phyloP scores from a whole-genome alignment of 37 sponge, comb jelly and placozoan species.

The Halisarca cf. caerulea region DNA sequence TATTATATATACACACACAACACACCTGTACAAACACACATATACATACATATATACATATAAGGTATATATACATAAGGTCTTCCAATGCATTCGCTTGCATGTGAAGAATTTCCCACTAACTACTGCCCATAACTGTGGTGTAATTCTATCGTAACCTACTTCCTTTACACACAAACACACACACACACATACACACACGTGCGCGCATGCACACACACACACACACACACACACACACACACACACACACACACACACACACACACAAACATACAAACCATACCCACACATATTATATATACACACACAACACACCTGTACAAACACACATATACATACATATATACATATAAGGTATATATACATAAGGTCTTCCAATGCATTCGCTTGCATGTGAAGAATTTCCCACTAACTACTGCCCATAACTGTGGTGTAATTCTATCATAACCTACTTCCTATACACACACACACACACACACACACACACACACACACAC shows the following conservation, averaged over 20 bases:
- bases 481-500: neutral
- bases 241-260: neutral
- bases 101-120: neutral
- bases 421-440: no score
- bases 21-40: neutral
- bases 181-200: neutral
- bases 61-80: neutral
- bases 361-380: no score
- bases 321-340: neutral
- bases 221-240: neutral
- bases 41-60: neutral
- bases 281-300: neutral
- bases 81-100: no score
- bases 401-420: neutral
- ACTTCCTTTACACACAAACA: neutral
- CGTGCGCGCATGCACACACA: neutral
- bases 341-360: no score
- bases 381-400: no score
- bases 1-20: no score
- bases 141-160: no score
- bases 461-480: neutral
- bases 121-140: no score
- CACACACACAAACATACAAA: slow-evolving; percentile 4
- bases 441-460: no score
- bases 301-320: no score